Evolutionary conservation across 2,113 vertebrate genomes (phyloP).

Genomic region (Halichoeres trimaculatus): DNA sequence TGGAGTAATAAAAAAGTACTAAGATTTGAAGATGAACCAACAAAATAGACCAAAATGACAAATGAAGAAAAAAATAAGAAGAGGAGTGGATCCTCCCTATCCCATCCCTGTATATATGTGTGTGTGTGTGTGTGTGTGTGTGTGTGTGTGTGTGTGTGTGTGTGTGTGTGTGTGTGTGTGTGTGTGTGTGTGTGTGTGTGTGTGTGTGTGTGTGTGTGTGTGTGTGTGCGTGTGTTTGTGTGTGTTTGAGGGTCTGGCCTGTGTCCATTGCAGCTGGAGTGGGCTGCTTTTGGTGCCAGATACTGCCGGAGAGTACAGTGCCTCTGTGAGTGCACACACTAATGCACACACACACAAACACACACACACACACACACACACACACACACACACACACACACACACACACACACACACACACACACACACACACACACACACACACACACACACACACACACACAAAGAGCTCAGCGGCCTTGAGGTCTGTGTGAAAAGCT

Average conservation of each 20-base stretch:
- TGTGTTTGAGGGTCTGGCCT: slow-evolving; percentile 53
- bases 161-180: slow-evolving; percentile 27
- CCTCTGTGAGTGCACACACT: slow-evolving; percentile 24
- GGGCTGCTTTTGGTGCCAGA: slow-evolving; percentile 75
- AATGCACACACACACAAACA: not conserved
- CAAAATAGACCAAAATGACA: too few relatives aligned
- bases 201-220: slow-evolving; percentile 26
- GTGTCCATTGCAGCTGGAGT: slow-evolving; percentile 77
- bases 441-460: slow-evolving; percentile 9
- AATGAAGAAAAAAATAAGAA: too few relatives aligned
- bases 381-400: not conserved
- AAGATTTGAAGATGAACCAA: too few relatives aligned
- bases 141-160: slow-evolving; percentile 7
- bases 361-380: not conserved
- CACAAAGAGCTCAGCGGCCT: slow-evolving; percentile 24
- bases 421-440: not conserved
- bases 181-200: not conserved
- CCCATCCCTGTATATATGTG: too few relatives aligned
- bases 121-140: slow-evolving; percentile 13
- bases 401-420: slow-evolving; percentile 1
- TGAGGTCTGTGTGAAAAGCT: not conserved
- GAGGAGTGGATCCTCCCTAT: too few relatives aligned
- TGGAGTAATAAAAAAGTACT: too few relatives aligned
- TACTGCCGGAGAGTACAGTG: slow-evolving; percentile 71
- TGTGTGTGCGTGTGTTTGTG: slow-evolving; percentile 12